A percentile compares a stretch with the other conserved stretches of the same genome.
These are phyloP conservation scores for Allacma fusca DNA, from an alignment of 2,888 invertebrate genomes.

Conservation along the genomic window DNA sequence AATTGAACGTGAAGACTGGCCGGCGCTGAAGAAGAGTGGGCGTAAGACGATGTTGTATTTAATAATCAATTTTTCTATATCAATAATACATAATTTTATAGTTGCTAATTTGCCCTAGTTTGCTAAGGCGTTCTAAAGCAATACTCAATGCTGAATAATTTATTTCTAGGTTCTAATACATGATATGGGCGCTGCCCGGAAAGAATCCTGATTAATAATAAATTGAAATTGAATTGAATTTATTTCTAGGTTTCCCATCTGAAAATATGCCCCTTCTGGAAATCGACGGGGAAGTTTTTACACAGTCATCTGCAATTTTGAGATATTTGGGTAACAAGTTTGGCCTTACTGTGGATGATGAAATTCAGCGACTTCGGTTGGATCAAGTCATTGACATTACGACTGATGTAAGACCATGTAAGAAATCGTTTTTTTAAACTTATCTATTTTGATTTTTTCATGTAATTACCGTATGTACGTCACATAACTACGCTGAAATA, in stretches of 20 bases:
- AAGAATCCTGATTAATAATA: background rate
- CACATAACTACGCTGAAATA: background rate
- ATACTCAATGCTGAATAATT: too few species aligned
- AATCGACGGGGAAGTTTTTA: constrained; percentile 68
- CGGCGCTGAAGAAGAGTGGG: constrained; percentile 17
- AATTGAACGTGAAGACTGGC: constrained; percentile 19
- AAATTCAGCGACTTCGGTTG: constrained; percentile 69
- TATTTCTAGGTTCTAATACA: too few species aligned
- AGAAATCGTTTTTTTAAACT: constrained; percentile 43
- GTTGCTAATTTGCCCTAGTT: too few species aligned
- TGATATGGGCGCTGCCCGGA: too few species aligned
- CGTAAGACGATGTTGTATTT: background rate
- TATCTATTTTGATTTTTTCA: background rate
- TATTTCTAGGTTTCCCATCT: too few species aligned
- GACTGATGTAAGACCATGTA: constrained; percentile 64
- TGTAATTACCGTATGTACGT: background rate
- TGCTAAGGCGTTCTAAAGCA: too few species aligned
- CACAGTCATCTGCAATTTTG: constrained; percentile 70
- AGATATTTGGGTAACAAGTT: constrained; percentile 69
- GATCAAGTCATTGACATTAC: constrained; percentile 68
- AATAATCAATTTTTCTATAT: background rate
- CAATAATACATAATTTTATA: too few species aligned
- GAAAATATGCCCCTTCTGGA: constrained; percentile 67
- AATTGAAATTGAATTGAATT: background rate
- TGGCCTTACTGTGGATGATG: constrained; percentile 68